Conservation (phyloP, 2,888 invertebrate genomes). For the Cephalotes varians region DNA sequence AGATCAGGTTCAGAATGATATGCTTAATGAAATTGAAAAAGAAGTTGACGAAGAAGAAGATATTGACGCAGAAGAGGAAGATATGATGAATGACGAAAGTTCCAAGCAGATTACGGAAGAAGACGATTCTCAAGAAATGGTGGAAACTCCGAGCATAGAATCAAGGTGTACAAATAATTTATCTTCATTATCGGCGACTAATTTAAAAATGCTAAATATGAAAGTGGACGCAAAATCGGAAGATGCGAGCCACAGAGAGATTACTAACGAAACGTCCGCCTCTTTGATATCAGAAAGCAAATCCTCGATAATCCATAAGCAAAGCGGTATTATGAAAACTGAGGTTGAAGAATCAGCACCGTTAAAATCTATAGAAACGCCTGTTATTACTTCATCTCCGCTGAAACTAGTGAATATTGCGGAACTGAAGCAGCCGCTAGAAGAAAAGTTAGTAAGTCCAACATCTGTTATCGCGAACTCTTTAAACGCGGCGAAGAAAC, state of each 20-base stretch:
- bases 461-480: conserved; percentile 51
- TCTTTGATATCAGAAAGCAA: conserved; percentile 36
- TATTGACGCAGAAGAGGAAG: conserved; percentile 74
- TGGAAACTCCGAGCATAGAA: conserved; percentile 60
- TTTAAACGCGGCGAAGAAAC: conserved; percentile 59
- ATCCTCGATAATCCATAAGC: conserved; percentile 42
- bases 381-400: conserved; percentile 82
- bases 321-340: conserved; percentile 48
- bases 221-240: conserved; percentile 51
- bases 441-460: conserved; percentile 68
- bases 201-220: conserved; percentile 56
- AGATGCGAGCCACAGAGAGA: conserved; percentile 37
- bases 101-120: conserved; percentile 77
- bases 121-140: conserved; percentile 72
- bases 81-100: conserved; percentile 75
- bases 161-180: conserved; percentile 48
- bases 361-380: conserved; percentile 81
- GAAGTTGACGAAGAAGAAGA: conserved; percentile 75
- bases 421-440: conserved; percentile 75
- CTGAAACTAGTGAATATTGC: conserved; percentile 79
- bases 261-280: conserved; percentile 31
- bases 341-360: conserved; percentile 61
- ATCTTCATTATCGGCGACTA: conserved; percentile 14
- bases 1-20: conserved; percentile 62
- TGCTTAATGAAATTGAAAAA: conserved; percentile 64